These are phyloP conservation scores for Drosophila micromelanica DNA, from an alignment of 1,140 invertebrate species.

Conservation along the genomic window DNA sequence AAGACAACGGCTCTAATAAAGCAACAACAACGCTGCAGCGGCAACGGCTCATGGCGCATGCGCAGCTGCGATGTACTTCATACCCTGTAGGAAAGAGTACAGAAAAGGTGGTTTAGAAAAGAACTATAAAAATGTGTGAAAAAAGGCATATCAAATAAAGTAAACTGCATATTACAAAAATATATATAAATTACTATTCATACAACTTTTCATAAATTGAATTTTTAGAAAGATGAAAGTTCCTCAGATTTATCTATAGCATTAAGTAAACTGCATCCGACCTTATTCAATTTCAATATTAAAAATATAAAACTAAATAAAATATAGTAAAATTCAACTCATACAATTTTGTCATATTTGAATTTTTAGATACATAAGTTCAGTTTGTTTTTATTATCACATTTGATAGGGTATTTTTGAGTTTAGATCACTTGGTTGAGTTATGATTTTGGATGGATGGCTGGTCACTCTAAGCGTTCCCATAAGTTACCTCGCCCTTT, in stretches of 20 bases:
- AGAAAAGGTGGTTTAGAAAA: not conserved
- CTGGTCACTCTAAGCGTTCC: conserved; percentile 57
- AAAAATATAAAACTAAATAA: too few relatives aligned
- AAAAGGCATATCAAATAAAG: not conserved
- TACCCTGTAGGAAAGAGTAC: conserved; percentile 4
- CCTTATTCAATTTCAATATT: too few relatives aligned
- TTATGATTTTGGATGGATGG: conserved; percentile 25
- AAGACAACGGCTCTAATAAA: conserved; percentile 78
- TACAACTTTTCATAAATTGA: too few relatives aligned
- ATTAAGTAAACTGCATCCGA: too few relatives aligned
- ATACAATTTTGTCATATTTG: too few relatives aligned
- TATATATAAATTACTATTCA: too few relatives aligned
- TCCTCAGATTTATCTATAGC: too few relatives aligned
- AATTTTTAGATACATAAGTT: not conserved
- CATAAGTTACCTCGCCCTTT: conserved; percentile 63
- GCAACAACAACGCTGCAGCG: conserved; percentile 46
- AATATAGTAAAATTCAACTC: too few relatives aligned
- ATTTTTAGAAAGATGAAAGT: too few relatives aligned
- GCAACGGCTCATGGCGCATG: conserved; percentile 58
- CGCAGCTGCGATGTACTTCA: conserved; percentile 38
- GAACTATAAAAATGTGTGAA: not conserved
- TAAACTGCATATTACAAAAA: too few relatives aligned
- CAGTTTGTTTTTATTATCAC: not conserved
- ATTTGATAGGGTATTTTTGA: conserved; percentile 10
- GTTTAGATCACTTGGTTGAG: not conserved